A percentile compares a stretch with the other conserved stretches of the same genome.
phyloP scores from a whole-genome alignment of 1,140 invertebrate species.

The Venturia canescens region DNA sequence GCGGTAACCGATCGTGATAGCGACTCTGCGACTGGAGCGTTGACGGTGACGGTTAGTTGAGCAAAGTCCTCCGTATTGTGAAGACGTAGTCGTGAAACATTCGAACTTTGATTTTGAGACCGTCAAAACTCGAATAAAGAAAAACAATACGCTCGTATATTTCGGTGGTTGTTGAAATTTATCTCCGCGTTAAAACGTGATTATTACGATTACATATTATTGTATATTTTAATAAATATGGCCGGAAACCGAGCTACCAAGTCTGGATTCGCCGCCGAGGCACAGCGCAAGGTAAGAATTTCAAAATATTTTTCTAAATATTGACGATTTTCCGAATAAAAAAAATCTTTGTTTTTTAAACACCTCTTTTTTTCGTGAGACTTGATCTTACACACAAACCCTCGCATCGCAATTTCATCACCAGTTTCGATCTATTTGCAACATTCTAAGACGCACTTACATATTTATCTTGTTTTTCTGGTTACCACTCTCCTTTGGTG shows the following conservation, averaged over 20 bases:
- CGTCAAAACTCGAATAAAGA: constrained; percentile 2
- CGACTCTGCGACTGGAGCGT: not conserved
- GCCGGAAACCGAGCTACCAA: constrained; percentile 92
- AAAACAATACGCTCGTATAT: not conserved
- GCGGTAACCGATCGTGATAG: constrained; percentile 8
- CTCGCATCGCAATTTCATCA: too few species aligned
- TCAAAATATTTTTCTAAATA: constrained; percentile 9
- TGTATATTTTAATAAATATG: constrained; percentile 77
- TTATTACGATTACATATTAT: constrained; percentile 52
- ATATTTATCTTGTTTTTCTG: not conserved
- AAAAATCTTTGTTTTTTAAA: not conserved
- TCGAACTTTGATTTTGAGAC: not conserved
- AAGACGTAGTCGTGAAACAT: not conserved
- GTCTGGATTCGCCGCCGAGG: constrained; percentile 95
- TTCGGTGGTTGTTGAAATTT: not conserved
- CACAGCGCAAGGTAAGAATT: constrained; percentile 88
- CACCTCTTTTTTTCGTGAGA: too few species aligned
- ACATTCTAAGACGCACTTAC: not conserved
- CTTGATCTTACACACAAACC: too few species aligned
- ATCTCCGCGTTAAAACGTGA: not conserved
- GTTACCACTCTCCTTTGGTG: not conserved
- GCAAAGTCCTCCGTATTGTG: not conserved
- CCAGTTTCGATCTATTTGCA: too few species aligned
- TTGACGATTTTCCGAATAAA: not conserved
- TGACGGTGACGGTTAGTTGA: not conserved